Conservation (phyloP, 2,797 vertebrate genomes). For the Gobio occitaniae region DNA sequence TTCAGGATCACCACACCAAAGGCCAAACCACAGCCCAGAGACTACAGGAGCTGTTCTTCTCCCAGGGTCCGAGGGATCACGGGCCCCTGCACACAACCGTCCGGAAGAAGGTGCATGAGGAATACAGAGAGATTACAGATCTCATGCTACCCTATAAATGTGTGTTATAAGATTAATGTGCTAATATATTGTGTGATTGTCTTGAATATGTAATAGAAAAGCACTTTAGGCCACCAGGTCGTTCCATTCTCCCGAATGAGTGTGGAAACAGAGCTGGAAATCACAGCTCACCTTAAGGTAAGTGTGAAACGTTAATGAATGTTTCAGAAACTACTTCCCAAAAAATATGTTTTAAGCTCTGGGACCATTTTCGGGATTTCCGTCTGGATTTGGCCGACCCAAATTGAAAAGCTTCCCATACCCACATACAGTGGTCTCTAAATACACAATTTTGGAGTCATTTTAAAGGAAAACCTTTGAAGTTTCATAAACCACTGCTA, state of each 20-base stretch:
- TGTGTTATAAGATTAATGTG: not conserved
- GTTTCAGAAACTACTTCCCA: not conserved
- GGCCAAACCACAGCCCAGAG: slow-evolving; percentile 54
- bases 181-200: not conserved
- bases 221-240: slow-evolving; percentile 57
- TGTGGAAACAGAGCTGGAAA: slow-evolving; percentile 61
- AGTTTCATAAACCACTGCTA: no score
- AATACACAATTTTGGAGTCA: no score
- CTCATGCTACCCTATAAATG: not conserved
- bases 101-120: slow-evolving; percentile 57
- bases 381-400: no score
- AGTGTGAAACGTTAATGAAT: not conserved
- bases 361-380: no score
- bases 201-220: slow-evolving; percentile 55
- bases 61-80: slow-evolving; percentile 48
- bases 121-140: not conserved
- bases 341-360: not conserved
- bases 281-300: slow-evolving; percentile 70
- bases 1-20: slow-evolving; percentile 56
- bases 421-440: no score
- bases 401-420: no score
- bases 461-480: no score
- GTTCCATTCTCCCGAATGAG: slow-evolving; percentile 63
- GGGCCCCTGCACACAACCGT: slow-evolving; percentile 36
- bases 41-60: slow-evolving; percentile 67